Evolutionary conservation across 2,113 vertebrate species (phyloP).

Genomic region (Cyanistes caeruleus): DNA sequence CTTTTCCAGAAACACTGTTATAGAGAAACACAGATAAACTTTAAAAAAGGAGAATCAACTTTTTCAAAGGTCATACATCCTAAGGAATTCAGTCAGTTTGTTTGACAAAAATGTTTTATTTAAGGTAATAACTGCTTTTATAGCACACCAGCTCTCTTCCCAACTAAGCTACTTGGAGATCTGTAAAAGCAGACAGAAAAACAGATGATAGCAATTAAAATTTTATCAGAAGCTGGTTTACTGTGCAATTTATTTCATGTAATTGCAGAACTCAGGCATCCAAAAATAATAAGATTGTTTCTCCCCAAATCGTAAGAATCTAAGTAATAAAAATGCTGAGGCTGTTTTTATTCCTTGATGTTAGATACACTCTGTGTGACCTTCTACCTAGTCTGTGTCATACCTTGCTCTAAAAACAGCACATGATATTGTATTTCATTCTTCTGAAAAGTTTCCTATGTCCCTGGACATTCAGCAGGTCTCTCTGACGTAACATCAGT

Average conservation of each 20-base stretch:
- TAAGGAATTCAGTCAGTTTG: not conserved
- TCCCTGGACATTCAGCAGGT: not conserved
- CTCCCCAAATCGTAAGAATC: not conserved
- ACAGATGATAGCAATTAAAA: not conserved
- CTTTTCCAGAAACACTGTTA: not conserved
- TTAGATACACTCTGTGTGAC: not conserved
- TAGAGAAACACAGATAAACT: not conserved
- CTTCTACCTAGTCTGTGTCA: not conserved
- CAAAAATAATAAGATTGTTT: not conserved
- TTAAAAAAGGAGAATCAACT: not conserved
- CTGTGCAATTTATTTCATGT: not conserved
- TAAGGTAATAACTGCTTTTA: not conserved
- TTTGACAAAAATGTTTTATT: not conserved
- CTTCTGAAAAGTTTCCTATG: not conserved
- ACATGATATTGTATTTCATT: not conserved
- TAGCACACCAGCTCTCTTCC: not conserved
- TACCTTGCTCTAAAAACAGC: constrained; percentile 16
- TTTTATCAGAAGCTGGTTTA: not conserved
- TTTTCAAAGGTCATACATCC: not conserved
- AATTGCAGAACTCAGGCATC: not conserved
- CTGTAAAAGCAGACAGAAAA: not conserved
- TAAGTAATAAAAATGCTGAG: not conserved
- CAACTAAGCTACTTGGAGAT: not conserved
- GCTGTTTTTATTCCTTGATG: not conserved
- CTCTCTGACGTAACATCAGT: not conserved